A percentile compares a stretch with the other conserved stretches of the same genome.
phyloP scores from a whole-genome alignment of 1,140 invertebrate species.

The Homarus americanus region DNA sequence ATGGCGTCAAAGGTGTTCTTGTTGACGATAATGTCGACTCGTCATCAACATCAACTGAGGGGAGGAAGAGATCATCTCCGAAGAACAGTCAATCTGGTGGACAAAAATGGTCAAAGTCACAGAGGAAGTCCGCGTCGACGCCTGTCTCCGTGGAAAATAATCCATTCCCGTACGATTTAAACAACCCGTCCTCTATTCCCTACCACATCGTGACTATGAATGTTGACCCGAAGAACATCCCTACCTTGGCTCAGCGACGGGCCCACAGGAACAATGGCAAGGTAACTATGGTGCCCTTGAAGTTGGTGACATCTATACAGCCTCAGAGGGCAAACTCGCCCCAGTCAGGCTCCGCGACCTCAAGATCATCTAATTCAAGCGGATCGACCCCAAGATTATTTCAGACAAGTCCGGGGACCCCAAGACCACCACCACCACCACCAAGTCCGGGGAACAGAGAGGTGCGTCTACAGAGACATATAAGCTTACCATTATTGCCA shows the following conservation, averaged over 20 bases:
- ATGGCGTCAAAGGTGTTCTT: not conserved
- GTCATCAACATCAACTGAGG: not conserved
- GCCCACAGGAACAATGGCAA: not conserved
- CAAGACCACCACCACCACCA: too few species aligned
- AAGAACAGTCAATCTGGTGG: too few species aligned
- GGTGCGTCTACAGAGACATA: not conserved
- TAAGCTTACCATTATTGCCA: not conserved
- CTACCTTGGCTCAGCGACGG: not conserved
- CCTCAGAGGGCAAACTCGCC: not conserved
- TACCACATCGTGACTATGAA: slow-evolving; percentile 35
- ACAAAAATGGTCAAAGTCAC: too few species aligned
- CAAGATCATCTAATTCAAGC: not conserved
- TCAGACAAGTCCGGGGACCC: not conserved
- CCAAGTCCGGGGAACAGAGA: not conserved
- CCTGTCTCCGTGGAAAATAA: not conserved
- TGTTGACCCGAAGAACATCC: not conserved
- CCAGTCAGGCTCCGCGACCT: too few species aligned
- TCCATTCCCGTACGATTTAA: not conserved
- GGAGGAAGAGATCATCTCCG: too few species aligned
- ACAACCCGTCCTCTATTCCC: slow-evolving; percentile 18
- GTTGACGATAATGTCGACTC: not conserved
- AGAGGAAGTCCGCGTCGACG: not conserved
- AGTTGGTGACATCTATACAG: not conserved
- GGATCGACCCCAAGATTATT: not conserved
- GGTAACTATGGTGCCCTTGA: not conserved